phyloP scores from a whole-genome alignment of 2,888 invertebrate species.

The Slavum lentiscoides region DNA sequence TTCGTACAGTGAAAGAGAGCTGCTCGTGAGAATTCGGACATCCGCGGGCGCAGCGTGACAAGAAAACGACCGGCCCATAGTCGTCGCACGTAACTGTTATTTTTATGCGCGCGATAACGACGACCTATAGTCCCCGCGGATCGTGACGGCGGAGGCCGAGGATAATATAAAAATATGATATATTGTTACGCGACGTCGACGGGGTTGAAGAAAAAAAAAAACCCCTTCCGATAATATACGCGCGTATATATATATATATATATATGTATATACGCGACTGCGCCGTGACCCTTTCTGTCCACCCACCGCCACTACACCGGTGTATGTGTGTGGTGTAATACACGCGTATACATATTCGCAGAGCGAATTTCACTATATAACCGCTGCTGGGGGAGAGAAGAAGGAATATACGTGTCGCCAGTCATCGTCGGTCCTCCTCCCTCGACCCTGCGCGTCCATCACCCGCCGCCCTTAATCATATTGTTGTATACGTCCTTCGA shows the following conservation, averaged over 20 bases:
- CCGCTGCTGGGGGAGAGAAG: neutral
- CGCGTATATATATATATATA: too few species aligned
- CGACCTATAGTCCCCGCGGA: slow-evolving; percentile 42
- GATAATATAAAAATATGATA: slow-evolving; percentile 30
- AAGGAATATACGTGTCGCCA: neutral
- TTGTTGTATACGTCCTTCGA: slow-evolving; percentile 1
- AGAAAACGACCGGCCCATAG: slow-evolving; percentile 15
- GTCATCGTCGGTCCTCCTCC: slow-evolving; percentile 13
- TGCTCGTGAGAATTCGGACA: slow-evolving; percentile 41
- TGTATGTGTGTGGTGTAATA: neutral
- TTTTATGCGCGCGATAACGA: slow-evolving; percentile 18
- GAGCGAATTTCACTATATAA: neutral
- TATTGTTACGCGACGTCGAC: slow-evolving; percentile 14
- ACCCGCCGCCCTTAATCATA: neutral
- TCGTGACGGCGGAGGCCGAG: neutral
- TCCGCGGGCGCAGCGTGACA: neutral
- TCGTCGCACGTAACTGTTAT: neutral
- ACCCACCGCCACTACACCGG: neutral
- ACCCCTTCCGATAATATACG: slow-evolving; percentile 39
- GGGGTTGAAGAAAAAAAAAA: slow-evolving; percentile 16
- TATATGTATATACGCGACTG: neutral
- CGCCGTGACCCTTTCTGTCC: slow-evolving; percentile 24
- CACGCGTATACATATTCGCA: neutral
- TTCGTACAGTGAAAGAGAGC: too few species aligned
- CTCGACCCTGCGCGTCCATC: neutral